phyloP scores from a whole-genome alignment of 2,888 invertebrate genomes.

The Gibbula magus region DNA sequence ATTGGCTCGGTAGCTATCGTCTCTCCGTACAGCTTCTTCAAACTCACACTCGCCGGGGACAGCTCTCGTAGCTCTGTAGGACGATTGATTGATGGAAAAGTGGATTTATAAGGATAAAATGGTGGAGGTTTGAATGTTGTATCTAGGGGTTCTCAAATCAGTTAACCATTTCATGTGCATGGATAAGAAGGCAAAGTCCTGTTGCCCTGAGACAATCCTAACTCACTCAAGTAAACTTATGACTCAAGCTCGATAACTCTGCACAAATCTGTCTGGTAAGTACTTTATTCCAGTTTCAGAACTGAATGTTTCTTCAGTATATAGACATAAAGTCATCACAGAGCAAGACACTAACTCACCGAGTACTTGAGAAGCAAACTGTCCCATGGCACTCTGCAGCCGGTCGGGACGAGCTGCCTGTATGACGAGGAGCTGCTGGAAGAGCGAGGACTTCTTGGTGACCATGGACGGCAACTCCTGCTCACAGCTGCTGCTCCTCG shows the following conservation, averaged over 20 bases:
- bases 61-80: conserved; percentile 77
- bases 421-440: conserved; percentile 88
- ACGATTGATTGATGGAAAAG: not conserved
- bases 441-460: conserved; percentile 80
- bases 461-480: conserved; percentile 79
- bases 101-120: too few species aligned
- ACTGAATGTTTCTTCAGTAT: too few species aligned
- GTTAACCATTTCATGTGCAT: too few species aligned
- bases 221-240: too few species aligned
- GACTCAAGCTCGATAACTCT: too few species aligned
- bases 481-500: conserved; percentile 81
- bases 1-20: conserved; percentile 82
- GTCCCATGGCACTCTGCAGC: conserved; percentile 84
- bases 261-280: too few species aligned
- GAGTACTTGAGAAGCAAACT: conserved; percentile 81
- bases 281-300: too few species aligned
- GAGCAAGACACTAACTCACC: conserved; percentile 56
- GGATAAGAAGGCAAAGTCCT: too few species aligned
- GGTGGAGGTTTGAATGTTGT: too few species aligned
- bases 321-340: not conserved
- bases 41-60: conserved; percentile 79
- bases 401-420: conserved; percentile 90
- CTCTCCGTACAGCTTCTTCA: conserved; percentile 79
- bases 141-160: too few species aligned
- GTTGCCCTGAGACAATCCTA: too few species aligned